These are phyloP conservation scores for Camelus dromedarius DNA, from an alignment of 2,113 vertebrate species.

Conservation along the genomic window DNA sequence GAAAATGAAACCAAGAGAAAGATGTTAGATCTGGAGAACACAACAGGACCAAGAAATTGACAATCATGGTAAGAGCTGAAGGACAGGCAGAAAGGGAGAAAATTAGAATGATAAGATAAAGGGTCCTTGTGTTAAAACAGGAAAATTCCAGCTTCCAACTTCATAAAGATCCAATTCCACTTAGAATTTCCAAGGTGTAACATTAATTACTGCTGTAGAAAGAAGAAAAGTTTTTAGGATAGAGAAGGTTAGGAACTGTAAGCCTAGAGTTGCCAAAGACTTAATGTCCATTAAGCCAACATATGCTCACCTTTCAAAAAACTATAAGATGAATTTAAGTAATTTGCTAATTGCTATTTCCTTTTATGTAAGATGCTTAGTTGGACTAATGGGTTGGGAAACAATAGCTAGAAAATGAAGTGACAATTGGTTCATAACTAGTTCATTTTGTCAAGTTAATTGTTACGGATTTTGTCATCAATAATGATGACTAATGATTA, in stretches of 20 bases:
- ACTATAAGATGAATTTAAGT: background rate
- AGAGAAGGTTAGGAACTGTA: background rate
- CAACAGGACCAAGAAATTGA: background rate
- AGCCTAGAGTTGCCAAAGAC: background rate
- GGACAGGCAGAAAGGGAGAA: background rate
- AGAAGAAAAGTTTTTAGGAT: background rate
- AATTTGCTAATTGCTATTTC: background rate
- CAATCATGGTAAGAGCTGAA: background rate
- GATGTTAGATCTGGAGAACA: background rate
- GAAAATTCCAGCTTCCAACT: background rate
- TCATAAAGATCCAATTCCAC: background rate
- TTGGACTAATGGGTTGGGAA: background rate
- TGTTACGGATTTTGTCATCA: conserved; percentile 24
- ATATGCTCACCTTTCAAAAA: background rate
- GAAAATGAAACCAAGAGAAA: conserved; percentile 1
- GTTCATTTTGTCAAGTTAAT: background rate
- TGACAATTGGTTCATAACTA: background rate
- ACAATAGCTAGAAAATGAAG: background rate
- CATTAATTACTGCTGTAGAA: conserved; percentile 14
- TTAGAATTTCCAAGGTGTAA: background rate
- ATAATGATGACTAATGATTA: conserved; percentile 5
- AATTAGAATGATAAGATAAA: background rate
- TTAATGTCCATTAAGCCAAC: background rate
- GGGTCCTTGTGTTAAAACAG: background rate
- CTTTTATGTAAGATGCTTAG: background rate